phyloP scores from a whole-genome alignment of 92 coral and sea anemone genomes.

The Porites lobata region DNA sequence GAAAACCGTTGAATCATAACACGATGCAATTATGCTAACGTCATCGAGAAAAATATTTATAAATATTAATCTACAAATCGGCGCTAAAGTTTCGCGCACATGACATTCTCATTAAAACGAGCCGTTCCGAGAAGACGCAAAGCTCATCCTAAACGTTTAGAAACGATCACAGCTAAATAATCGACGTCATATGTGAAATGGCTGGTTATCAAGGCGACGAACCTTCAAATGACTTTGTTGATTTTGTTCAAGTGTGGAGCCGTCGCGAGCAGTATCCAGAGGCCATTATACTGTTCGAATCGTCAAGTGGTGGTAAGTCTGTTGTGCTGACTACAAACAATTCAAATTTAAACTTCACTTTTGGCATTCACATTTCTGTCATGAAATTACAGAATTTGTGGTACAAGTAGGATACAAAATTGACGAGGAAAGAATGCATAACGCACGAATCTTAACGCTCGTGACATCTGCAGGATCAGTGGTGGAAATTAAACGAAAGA shows the following conservation, averaged over 20 bases:
- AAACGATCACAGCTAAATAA: neutral
- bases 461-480: neutral
- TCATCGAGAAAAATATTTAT: neutral
- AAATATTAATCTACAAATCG: neutral
- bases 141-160: neutral
- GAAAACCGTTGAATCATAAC: too few species aligned
- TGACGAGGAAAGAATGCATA: neutral
- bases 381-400: neutral
- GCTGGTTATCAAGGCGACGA: neutral
- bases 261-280: neutral
- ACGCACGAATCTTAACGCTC: neutral
- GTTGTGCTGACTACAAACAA: neutral
- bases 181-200: neutral
- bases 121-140: neutral
- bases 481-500: neutral
- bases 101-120: neutral
- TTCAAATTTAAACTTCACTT: neutral
- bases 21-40: neutral
- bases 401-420: conserved; percentile 1
- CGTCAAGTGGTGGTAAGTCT: conserved; percentile 1
- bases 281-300: neutral
- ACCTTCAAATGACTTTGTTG: conserved; percentile 5
- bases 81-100: neutral
- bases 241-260: neutral
- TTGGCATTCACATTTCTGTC: neutral